Percentiles rank a stretch among this genome's conserved stretches.
Evolutionary conservation across 2,888 invertebrate genomes (phyloP).

Genomic region (Torymus tubicola): DNA sequence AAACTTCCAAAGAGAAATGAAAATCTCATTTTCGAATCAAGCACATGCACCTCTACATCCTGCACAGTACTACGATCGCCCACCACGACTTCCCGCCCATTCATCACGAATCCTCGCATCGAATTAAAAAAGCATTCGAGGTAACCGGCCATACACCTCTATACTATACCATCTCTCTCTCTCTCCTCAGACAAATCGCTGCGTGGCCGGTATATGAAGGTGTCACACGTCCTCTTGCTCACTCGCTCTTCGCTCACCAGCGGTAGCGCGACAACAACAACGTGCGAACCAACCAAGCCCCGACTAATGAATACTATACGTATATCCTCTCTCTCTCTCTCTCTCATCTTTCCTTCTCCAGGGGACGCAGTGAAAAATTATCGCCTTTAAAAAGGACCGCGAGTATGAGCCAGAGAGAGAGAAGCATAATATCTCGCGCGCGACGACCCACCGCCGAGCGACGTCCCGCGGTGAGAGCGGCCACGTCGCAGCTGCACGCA

Average conservation of each 20-base stretch:
- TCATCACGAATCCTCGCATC: no score
- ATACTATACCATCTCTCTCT: no score
- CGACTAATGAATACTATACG: constrained; percentile 74
- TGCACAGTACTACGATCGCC: no score
- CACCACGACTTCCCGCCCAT: no score
- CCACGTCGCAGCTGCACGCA: constrained; percentile 52
- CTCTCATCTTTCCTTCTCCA: constrained; percentile 65
- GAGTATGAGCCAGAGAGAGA: constrained; percentile 35
- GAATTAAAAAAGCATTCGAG: neutral
- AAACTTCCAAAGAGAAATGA: no score
- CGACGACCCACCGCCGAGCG: constrained; percentile 62
- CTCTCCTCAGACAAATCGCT: constrained; percentile 11
- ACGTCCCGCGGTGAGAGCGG: constrained; percentile 61
- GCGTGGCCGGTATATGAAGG: constrained; percentile 26
- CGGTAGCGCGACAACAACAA: constrained; percentile 67
- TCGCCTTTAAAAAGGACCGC: constrained; percentile 60
- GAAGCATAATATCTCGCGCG: constrained; percentile 51
- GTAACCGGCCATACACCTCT: no score
- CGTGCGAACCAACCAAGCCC: constrained; percentile 76
- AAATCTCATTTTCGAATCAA: no score
- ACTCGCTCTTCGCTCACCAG: constrained; percentile 4
- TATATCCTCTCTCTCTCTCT: constrained; percentile 63
- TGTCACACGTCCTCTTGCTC: constrained; percentile 15
- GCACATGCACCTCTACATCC: no score
- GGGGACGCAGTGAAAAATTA: constrained; percentile 72